A percentile compares a stretch with the other conserved stretches of the same genome.
Conservation (phyloP, 2,797 vertebrate genomes). For the Gymnothorax javanicus region DNA sequence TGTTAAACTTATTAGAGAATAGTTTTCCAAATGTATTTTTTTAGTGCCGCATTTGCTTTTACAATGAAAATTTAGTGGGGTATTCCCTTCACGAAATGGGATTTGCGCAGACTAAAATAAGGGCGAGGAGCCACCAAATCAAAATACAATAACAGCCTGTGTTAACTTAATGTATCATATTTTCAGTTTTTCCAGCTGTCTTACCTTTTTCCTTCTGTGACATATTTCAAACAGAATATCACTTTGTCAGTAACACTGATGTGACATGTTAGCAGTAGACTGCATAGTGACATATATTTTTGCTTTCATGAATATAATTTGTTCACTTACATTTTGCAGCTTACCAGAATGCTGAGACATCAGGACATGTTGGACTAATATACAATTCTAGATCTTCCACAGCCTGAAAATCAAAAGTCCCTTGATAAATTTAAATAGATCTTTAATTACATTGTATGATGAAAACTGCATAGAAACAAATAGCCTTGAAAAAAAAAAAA, state of each 20-base stretch:
- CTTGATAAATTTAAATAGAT: conserved; percentile 10
- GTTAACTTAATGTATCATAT: too few relatives aligned
- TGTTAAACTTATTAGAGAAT: not conserved
- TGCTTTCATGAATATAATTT: too few relatives aligned
- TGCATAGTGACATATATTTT: too few relatives aligned
- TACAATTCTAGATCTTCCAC: not conserved
- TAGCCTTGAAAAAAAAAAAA: not conserved
- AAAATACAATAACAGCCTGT: not conserved
- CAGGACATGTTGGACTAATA: not conserved
- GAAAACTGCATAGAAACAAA: conserved; percentile 20
- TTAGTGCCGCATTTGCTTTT: not conserved
- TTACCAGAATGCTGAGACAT: not conserved
- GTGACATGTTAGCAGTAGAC: too few relatives aligned
- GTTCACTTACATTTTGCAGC: too few relatives aligned
- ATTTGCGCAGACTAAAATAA: not conserved
- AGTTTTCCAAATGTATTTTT: not conserved
- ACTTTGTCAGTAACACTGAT: too few relatives aligned
- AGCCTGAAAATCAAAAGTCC: not conserved
- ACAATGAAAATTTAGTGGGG: not conserved
- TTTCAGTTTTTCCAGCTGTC: too few relatives aligned
- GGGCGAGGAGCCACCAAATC: not conserved
- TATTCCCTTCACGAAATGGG: not conserved
- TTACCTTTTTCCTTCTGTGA: too few relatives aligned
- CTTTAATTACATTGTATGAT: conserved; percentile 23
- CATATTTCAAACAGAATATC: too few relatives aligned